Evolutionary conservation across 1,140 invertebrate species (phyloP).

Genomic region (Liolophura sinensis): DNA sequence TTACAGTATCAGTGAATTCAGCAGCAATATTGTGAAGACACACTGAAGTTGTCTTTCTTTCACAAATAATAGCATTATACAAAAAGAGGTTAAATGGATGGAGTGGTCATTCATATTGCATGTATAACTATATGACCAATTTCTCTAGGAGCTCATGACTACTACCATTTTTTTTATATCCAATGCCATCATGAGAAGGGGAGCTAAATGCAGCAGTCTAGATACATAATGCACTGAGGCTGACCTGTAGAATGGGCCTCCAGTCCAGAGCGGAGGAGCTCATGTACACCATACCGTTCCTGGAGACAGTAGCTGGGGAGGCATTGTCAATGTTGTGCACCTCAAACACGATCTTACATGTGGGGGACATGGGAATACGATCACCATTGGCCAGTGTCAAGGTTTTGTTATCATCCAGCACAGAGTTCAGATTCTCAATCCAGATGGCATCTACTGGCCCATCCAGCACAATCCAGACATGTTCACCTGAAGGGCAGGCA

Average conservation of each 20-base stretch:
- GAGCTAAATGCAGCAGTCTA: too few species aligned
- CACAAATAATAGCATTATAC: too few species aligned
- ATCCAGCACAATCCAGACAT: constrained; percentile 61
- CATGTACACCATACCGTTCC: constrained; percentile 60
- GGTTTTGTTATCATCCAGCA: constrained; percentile 59
- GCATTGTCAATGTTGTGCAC: constrained; percentile 60
- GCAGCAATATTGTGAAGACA: too few species aligned
- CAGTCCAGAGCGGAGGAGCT: constrained; percentile 54
- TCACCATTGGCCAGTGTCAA: constrained; percentile 58
- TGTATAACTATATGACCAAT: too few species aligned
- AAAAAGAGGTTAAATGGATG: too few species aligned
- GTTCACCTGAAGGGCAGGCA: constrained; percentile 41
- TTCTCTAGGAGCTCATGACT: too few species aligned
- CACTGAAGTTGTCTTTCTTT: too few species aligned
- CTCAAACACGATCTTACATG: constrained; percentile 58
- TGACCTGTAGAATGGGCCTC: constrained; percentile 54
- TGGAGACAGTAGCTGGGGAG: constrained; percentile 58
- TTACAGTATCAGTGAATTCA: too few species aligned
- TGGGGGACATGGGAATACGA: constrained; percentile 57
- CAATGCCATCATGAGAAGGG: too few species aligned
- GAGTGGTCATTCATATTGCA: too few species aligned
- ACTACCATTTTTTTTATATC: too few species aligned
- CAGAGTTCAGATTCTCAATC: constrained; percentile 60
- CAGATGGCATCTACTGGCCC: constrained; percentile 60
- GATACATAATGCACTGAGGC: neutral